Conservation (phyloP, 1,140 invertebrate genomes). For the Andrena cerasifolii region DNA sequence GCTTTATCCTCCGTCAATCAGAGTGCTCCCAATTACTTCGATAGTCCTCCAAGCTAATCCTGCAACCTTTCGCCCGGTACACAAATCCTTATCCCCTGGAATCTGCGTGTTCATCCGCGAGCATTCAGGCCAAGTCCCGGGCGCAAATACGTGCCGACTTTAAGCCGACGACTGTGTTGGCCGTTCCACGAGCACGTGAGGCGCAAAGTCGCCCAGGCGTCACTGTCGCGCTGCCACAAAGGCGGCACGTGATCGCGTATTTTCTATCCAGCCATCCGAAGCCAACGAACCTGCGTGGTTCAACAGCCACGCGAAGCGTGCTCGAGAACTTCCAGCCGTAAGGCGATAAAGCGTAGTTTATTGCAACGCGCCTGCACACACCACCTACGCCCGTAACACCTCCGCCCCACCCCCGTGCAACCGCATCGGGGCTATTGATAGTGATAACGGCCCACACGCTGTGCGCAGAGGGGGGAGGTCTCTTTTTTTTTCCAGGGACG, state of each 20-base stretch:
- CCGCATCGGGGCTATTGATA: constrained; percentile 48
- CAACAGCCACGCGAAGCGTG: constrained; percentile 62
- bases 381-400: constrained; percentile 20
- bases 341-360: constrained; percentile 64
- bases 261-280: constrained; percentile 25
- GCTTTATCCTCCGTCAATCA: too few relatives aligned
- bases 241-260: constrained; percentile 8
- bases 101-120: too few relatives aligned
- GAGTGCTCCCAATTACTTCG: too few relatives aligned
- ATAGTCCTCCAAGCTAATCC: too few relatives aligned
- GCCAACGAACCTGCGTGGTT: constrained; percentile 63
- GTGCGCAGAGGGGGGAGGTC: constrained; percentile 1
- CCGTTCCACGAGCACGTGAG: not conserved
- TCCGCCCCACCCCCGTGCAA: not conserved
- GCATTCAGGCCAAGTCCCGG: too few relatives aligned
- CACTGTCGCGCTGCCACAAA: not conserved
- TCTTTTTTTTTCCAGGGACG: constrained; percentile 40
- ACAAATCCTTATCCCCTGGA: too few relatives aligned
- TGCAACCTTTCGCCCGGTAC: too few relatives aligned
- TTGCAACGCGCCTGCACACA: constrained; percentile 42
- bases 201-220: not conserved
- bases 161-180: not conserved
- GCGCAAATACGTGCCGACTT: too few relatives aligned
- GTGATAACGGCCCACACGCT: constrained; percentile 24
- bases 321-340: constrained; percentile 53